Base-by-base conservation (phyloP, 2,113 vertebrate species). In the Dascyllus trimaculatus region DNA sequence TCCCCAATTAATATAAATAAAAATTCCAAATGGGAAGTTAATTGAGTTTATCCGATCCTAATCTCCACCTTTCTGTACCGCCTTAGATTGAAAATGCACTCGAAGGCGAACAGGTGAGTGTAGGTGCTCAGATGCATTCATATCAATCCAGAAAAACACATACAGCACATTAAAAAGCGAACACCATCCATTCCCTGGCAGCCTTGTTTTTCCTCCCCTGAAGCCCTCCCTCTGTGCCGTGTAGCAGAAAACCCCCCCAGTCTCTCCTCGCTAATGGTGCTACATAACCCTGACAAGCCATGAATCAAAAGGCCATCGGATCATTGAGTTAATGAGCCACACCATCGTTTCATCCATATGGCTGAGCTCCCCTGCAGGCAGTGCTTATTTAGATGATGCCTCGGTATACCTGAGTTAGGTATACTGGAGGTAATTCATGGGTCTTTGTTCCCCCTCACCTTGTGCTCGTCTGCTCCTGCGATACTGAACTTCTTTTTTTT, bases 281-380 rank as follows among this genome's bases (percentile, higher is more conserved):
- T 5, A 14, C 40, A n/a, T 11, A 18, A 58, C 45, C 51, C 71
- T 76, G 78, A 65, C 53, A 76, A 61, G 43, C 67, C 60, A 80
- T 88, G 70, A 82, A 73, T 86, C 84, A 81, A 67, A 63, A 49
- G 63, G 40, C 75, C 62, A 43, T 38, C 84, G 49, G 67, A 80
- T 84, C 89, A 80, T 72, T 80, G 61, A 81, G 76, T 78, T 81
- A 88, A 88, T 89, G 85, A 87, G 78, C 70, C 87, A 29, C 48
- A 76, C 18, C 18, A 11, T 4, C 35, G 54, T 53, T 40, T 67
- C 81, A 85, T 86, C 72, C 49, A 64, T 72, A 32, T 40, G 49
- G 22, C 62, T 59, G 40, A 35, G 45, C 45, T 19, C n/a, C 29
- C 60, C 81, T 57, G 11, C 45, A 66, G 81, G 75, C 57, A 0